phyloP scores from a whole-genome alignment of 2,888 invertebrate genomes.

The Hydriomena furcata region DNA sequence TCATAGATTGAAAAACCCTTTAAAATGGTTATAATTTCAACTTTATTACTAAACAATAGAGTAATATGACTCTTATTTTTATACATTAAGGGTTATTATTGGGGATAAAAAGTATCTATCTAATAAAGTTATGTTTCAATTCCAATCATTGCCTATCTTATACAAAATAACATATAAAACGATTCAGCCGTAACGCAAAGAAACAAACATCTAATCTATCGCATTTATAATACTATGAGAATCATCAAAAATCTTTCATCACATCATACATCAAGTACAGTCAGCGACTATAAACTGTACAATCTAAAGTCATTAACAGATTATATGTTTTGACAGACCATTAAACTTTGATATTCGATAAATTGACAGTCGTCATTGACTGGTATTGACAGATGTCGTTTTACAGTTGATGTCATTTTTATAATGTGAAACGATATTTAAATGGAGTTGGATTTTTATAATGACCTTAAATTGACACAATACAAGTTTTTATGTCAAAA shows the following conservation, averaged over 20 bases:
- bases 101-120: too few relatives aligned
- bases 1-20: too few relatives aligned
- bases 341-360: conserved; percentile 53
- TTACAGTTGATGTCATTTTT: conserved; percentile 71
- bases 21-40: too few relatives aligned
- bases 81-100: too few relatives aligned
- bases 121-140: too few relatives aligned
- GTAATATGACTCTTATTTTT: too few relatives aligned
- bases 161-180: too few relatives aligned
- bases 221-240: conserved; percentile 19
- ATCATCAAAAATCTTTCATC: conserved; percentile 48
- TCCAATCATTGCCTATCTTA: too few relatives aligned
- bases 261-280: conserved; percentile 67
- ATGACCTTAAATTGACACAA: conserved; percentile 16
- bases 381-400: conserved; percentile 68
- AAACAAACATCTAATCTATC: not conserved
- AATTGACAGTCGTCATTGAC: conserved; percentile 60
- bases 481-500: conserved; percentile 6
- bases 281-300: conserved; percentile 46
- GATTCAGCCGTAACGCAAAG: too few relatives aligned
- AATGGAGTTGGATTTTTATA: conserved; percentile 41
- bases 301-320: conserved; percentile 66
- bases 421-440: conserved; percentile 57
- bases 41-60: too few relatives aligned
- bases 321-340: conserved; percentile 81